Evolutionary conservation across 2,888 invertebrate species (phyloP).

Genomic region (Folsomia candida): DNA sequence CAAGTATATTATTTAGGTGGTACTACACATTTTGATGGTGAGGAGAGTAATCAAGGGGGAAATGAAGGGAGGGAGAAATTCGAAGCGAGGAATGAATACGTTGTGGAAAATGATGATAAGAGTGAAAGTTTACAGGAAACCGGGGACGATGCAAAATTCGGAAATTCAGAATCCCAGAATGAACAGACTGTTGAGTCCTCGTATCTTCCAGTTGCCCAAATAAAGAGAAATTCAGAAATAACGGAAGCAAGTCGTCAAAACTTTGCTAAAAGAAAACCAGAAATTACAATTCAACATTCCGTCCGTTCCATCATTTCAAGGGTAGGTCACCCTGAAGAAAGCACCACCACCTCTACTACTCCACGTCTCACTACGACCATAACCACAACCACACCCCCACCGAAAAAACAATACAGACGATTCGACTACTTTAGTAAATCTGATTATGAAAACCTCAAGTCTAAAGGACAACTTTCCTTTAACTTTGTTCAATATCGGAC

Average conservation of each 20-base stretch:
- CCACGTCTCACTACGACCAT: too few species aligned
- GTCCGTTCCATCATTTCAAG: background rate
- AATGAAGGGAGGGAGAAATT: background rate
- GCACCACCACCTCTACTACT: background rate
- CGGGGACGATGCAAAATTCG: background rate
- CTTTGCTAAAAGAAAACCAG: background rate
- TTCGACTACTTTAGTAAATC: background rate
- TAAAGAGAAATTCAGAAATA: background rate
- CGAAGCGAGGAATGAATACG: background rate
- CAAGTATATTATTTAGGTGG: background rate
- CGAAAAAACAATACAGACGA: background rate
- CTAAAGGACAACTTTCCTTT: too few species aligned
- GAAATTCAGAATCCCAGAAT: background rate
- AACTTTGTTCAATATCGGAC: too few species aligned
- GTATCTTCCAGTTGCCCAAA: background rate
- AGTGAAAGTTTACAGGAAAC: background rate
- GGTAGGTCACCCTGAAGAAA: background rate
- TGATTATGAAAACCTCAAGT: background rate
- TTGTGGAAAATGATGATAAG: background rate
- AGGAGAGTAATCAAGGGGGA: background rate
- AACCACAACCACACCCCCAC: background rate
- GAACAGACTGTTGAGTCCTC: background rate
- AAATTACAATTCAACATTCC: background rate
- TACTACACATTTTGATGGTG: background rate
- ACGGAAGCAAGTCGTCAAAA: too few species aligned